Evolutionary conservation across 2,113 vertebrate genomes (phyloP).

Genomic region (Myotis brandtii): DNA sequence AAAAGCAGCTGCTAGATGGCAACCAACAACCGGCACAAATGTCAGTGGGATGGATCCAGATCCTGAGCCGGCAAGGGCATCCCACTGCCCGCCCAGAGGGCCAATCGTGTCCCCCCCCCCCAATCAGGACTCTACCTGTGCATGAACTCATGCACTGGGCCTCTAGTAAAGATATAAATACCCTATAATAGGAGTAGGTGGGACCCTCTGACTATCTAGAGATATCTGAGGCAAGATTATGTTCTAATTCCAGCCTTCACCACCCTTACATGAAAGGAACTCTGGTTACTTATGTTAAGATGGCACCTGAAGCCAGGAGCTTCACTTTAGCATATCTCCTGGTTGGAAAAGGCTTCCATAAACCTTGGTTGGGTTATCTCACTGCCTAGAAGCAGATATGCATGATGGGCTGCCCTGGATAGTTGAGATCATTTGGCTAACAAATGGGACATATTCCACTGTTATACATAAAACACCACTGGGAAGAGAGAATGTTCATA

Average conservation of each 20-base stretch:
- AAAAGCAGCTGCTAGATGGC: too few relatives aligned
- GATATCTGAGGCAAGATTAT: not conserved
- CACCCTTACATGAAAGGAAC: not conserved
- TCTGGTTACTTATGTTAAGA: slow-evolving; percentile 32
- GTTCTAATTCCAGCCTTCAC: not conserved
- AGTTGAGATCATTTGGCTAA: slow-evolving; percentile 63
- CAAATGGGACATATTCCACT: slow-evolving; percentile 50
- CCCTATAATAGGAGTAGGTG: not conserved
- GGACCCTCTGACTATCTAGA: not conserved
- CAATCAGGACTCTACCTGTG: too few relatives aligned
- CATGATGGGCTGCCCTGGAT: not conserved
- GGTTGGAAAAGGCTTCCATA: slow-evolving; percentile 17
- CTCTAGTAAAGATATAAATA: not conserved
- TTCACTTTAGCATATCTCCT: not conserved
- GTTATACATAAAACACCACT: slow-evolving; percentile 63
- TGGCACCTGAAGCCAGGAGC: not conserved
- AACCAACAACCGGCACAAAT: too few relatives aligned
- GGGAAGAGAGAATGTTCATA: slow-evolving; percentile 67
- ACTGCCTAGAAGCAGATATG: slow-evolving; percentile 60
- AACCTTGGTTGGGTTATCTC: slow-evolving; percentile 39
- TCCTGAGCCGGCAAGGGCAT: too few relatives aligned
- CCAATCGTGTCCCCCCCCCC: too few relatives aligned
- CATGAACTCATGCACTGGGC: too few relatives aligned
- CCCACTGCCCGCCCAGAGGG: too few relatives aligned
- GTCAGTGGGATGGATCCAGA: too few relatives aligned